phyloP scores from a whole-genome alignment of 2,888 invertebrate genomes.

The Nemapogon koenigi region DNA sequence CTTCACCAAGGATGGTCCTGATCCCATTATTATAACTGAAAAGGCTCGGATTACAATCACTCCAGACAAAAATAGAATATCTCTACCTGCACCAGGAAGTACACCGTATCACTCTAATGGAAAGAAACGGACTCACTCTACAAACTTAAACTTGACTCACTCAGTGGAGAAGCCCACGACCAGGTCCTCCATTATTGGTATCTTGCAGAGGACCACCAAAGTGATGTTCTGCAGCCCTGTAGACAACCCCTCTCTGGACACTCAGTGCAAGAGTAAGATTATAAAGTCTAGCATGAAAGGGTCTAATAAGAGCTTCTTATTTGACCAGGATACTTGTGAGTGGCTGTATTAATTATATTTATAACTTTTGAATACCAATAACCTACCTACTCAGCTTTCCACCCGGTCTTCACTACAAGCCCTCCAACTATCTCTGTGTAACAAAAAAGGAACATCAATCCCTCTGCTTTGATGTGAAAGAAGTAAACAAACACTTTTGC shows the following conservation, averaged over 20 bases:
- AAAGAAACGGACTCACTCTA: constrained; percentile 14
- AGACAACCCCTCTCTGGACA: constrained; percentile 27
- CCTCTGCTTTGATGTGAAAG: no score
- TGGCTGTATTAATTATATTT: no score
- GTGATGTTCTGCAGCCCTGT: constrained; percentile 57
- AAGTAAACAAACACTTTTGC: no score
- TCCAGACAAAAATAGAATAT: constrained; percentile 26
- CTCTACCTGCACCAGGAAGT: constrained; percentile 36
- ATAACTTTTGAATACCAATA: no score
- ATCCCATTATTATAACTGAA: constrained; percentile 12
- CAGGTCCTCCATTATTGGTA: constrained; percentile 22
- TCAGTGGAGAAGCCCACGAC: constrained; percentile 25
- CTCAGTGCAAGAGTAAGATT: constrained; percentile 36
- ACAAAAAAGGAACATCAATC: no score
- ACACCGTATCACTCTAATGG: constrained; percentile 35
- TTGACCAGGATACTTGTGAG: constrained; percentile 40
- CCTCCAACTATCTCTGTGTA: no score
- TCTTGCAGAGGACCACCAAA: constrained; percentile 27
- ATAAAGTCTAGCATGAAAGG: constrained; percentile 57
- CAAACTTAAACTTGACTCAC: background rate
- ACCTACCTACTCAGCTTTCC: no score
- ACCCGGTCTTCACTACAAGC: no score
- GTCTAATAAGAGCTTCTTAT: constrained; percentile 52
- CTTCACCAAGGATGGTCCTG: constrained; percentile 41
- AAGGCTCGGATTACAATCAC: constrained; percentile 20